phyloP scores from a whole-genome alignment of 2,797 vertebrate genomes.

The Gobio occitaniae region DNA sequence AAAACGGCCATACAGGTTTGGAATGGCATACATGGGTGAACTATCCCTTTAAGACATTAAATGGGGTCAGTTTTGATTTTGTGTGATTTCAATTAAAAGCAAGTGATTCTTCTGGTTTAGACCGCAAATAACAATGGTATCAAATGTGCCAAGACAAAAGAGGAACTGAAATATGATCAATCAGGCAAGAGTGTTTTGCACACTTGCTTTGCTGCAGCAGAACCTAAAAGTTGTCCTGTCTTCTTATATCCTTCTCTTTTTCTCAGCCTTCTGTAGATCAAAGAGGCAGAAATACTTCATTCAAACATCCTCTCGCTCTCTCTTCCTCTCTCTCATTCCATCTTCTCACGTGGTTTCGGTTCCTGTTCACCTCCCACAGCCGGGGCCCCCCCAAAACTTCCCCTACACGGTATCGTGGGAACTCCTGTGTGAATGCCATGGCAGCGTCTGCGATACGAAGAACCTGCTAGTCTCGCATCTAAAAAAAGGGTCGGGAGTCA shows the following conservation, averaged over 20 bases:
- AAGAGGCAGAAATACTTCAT: conserved; percentile 69
- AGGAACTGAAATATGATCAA: conserved; percentile 40
- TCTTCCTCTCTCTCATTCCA: conserved; percentile 57
- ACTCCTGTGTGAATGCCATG: conserved; percentile 67
- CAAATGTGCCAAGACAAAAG: neutral
- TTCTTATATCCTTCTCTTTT: conserved; percentile 71
- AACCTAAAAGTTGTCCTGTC: conserved; percentile 73
- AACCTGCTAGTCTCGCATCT: conserved; percentile 50
- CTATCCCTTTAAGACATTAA: neutral
- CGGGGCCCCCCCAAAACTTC: neutral
- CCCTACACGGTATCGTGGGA: conserved; percentile 74
- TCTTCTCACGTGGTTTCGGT: conserved; percentile 68
- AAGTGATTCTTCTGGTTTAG: conserved; percentile 2
- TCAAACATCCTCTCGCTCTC: conserved; percentile 54
- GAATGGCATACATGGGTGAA: neutral
- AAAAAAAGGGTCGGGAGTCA: conserved; percentile 52
- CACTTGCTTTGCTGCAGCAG: conserved; percentile 59
- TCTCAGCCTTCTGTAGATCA: conserved; percentile 71
- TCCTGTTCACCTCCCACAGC: conserved; percentile 65
- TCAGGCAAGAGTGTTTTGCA: conserved; percentile 10
- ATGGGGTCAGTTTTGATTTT: neutral
- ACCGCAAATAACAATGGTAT: neutral
- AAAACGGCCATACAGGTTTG: no score
- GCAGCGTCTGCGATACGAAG: conserved; percentile 49
- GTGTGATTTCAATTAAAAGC: conserved; percentile 6